phyloP scores from a whole-genome alignment of 2,888 invertebrate genomes.

The Antheraea yamamai region DNA sequence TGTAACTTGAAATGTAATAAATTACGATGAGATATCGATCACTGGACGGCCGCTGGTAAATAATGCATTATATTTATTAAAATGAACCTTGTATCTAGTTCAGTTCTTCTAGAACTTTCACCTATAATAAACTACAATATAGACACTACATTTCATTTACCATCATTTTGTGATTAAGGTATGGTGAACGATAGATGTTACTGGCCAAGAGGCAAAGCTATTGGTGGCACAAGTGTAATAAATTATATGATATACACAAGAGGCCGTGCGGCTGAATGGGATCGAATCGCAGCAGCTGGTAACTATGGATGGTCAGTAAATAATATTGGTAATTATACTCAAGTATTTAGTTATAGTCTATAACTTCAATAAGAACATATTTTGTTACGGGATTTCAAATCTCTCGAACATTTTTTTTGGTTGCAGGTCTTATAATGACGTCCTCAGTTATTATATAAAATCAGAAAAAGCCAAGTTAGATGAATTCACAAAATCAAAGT shows the following conservation, averaged over 20 bases:
- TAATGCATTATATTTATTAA: not conserved
- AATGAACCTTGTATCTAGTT: not conserved
- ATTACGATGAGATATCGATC: too few species aligned
- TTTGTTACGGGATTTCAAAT: not conserved
- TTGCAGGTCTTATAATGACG: constrained; percentile 82
- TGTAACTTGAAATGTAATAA: too few species aligned
- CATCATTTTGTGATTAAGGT: constrained; percentile 41
- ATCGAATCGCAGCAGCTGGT: constrained; percentile 84
- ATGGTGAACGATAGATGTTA: constrained; percentile 78
- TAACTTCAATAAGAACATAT: not conserved
- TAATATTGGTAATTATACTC: not conserved
- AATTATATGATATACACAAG: constrained; percentile 93
- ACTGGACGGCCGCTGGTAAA: too few species aligned
- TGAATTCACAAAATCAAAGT: constrained; percentile 68
- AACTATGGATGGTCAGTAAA: constrained; percentile 84
- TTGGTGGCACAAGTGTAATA: constrained; percentile 91
- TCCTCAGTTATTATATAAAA: constrained; percentile 81
- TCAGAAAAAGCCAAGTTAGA: constrained; percentile 73
- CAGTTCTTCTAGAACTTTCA: not conserved
- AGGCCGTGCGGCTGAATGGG: constrained; percentile 86
- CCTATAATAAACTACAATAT: not conserved
- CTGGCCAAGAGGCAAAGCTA: constrained; percentile 88
- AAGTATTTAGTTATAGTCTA: not conserved
- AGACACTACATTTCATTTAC: not conserved
- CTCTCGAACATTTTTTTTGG: not conserved